Conservation (phyloP, 2,113 vertebrate genomes). For the Brachyhypopomus gauderio region DNA sequence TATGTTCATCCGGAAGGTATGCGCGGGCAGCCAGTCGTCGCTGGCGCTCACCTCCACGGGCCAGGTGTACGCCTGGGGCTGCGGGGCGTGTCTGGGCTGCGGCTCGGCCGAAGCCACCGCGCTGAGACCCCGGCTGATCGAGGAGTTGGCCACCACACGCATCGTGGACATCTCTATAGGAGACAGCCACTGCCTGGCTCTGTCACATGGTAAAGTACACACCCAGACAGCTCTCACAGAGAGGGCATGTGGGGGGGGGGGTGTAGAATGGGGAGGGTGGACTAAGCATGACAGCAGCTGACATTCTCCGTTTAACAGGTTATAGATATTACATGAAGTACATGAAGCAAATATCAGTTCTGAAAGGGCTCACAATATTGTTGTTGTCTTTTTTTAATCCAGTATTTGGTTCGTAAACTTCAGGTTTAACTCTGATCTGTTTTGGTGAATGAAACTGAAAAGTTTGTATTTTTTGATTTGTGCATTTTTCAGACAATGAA, state of each 20-base stretch:
- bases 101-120: slow-evolving; percentile 96
- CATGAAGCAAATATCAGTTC: too few relatives aligned
- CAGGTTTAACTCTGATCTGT: not conserved
- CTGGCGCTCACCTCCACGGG: slow-evolving; percentile 80
- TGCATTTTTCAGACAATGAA: slow-evolving; percentile 85
- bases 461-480: not conserved
- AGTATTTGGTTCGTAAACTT: not conserved
- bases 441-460: not conserved
- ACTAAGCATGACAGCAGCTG: too few relatives aligned
- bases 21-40: slow-evolving; percentile 81
- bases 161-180: slow-evolving; percentile 97
- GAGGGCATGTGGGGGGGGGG: too few relatives aligned
- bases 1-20: slow-evolving; percentile 80
- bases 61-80: slow-evolving; percentile 95
- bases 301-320: too few relatives aligned
- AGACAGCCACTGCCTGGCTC: slow-evolving; percentile 95
- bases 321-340: too few relatives aligned
- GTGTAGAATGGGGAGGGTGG: too few relatives aligned
- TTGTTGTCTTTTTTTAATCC: too few relatives aligned
- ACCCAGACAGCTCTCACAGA: too few relatives aligned
- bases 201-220: slow-evolving; percentile 90
- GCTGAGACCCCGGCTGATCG: slow-evolving; percentile 89
- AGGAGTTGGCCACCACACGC: slow-evolving; percentile 92
- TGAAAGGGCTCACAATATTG: too few relatives aligned
- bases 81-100: slow-evolving; percentile 94